These are phyloP conservation scores for Petrocephalus zakoni DNA, from an alignment of 2,113 vertebrate genomes.

Conservation along the genomic window DNA sequence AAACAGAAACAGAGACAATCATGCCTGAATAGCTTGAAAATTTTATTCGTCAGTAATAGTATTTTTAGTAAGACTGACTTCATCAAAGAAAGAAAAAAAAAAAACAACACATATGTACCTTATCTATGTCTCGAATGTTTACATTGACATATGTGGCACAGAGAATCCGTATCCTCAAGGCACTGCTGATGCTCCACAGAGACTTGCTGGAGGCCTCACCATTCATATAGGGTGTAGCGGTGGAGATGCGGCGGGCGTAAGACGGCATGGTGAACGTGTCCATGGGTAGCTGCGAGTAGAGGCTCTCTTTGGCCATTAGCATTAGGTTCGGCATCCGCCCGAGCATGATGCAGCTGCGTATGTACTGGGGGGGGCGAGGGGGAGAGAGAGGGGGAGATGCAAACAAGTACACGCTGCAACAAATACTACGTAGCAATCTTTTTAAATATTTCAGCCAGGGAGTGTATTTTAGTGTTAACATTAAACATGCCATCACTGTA, in stretches of 20 bases:
- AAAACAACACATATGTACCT: conserved; percentile 61
- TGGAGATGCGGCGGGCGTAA: conserved; percentile 92
- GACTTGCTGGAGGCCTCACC: conserved; percentile 89
- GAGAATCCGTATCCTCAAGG: conserved; percentile 85
- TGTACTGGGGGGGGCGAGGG: conserved; percentile 66
- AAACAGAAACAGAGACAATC: not conserved
- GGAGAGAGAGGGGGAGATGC: not conserved
- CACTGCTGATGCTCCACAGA: conserved; percentile 83
- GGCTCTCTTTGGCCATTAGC: conserved; percentile 96
- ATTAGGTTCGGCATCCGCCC: conserved; percentile 94
- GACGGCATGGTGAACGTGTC: conserved; percentile 94
- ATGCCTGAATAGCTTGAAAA: not conserved
- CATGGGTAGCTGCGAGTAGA: conserved; percentile 86
- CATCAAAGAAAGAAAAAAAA: not conserved
- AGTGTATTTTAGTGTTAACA: not conserved
- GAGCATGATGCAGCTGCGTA: conserved; percentile 96
- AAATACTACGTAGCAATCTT: not conserved
- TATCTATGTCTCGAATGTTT: conserved; percentile 97
- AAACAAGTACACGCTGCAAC: not conserved
- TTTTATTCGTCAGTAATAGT: not conserved
- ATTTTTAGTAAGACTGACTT: not conserved
- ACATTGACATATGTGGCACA: conserved; percentile 98
- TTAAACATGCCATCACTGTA: not conserved
- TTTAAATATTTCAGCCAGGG: not conserved
- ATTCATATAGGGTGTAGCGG: conserved; percentile 94